Percentiles rank a stretch among this genome's conserved stretches.
Conservation (phyloP, 2,888 invertebrate species). For the Orthosia gothica region DNA sequence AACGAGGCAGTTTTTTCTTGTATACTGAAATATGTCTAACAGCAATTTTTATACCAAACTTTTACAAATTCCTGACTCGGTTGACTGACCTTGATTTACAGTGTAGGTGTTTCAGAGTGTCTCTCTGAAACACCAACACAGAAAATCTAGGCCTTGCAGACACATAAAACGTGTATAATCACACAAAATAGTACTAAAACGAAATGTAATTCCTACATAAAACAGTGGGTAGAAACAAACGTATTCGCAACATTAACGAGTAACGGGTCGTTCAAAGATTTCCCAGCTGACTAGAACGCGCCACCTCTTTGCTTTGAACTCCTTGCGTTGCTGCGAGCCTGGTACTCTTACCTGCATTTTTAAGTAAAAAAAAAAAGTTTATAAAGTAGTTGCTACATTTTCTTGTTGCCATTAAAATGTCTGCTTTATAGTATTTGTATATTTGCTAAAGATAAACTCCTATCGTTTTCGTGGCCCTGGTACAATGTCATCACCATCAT, state of each 20-base stretch:
- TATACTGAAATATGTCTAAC: neutral
- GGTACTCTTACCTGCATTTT: constrained; percentile 45
- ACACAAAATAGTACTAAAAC: constrained; percentile 5
- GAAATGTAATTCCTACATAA: constrained; percentile 48
- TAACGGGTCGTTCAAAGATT: constrained; percentile 52
- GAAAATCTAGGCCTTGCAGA: neutral
- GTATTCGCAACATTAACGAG: constrained; percentile 56
- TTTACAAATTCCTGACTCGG: neutral
- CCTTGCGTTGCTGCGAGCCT: constrained; percentile 32
- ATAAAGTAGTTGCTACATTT: neutral
- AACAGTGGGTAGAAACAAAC: constrained; percentile 39
- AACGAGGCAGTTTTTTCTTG: too few species aligned
- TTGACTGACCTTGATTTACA: too few species aligned
- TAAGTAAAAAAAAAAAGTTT: constrained; percentile 17
- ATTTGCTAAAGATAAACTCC: neutral
- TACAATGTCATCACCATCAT: neutral
- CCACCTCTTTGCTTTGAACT: constrained; percentile 36
- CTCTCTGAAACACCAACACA: neutral
- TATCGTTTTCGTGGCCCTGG: neutral
- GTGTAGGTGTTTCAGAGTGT: too few species aligned
- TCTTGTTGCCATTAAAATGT: neutral
- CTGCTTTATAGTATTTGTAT: neutral
- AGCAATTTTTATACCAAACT: neutral
- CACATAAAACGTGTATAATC: constrained; percentile 14
- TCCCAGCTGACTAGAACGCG: constrained; percentile 46